Percentiles rank a stretch among this genome's conserved stretches.
These are phyloP conservation scores for Hoplostethus atlanticus DNA, from an alignment of 2,797 vertebrate genomes.

Conservation along the genomic window DNA sequence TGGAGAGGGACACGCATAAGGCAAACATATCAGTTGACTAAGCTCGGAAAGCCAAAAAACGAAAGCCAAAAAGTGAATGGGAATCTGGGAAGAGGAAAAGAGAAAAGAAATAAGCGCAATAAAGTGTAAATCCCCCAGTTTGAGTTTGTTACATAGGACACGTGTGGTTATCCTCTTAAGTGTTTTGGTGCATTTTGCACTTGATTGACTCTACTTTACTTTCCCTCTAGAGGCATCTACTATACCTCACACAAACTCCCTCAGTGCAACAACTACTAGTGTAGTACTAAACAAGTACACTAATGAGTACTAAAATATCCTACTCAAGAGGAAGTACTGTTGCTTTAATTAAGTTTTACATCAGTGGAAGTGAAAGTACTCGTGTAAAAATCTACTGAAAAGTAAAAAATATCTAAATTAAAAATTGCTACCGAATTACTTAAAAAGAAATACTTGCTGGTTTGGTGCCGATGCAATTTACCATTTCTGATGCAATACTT, in stretches of 20 bases:
- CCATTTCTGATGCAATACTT: too few species aligned
- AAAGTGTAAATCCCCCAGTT: background rate
- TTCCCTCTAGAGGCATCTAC: background rate
- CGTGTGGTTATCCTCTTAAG: background rate
- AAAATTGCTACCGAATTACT: too few species aligned
- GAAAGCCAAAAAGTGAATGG: background rate
- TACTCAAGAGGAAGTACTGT: too few species aligned
- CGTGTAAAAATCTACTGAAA: too few species aligned
- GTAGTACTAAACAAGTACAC: too few species aligned
- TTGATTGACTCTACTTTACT: constrained; percentile 37
- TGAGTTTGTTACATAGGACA: too few species aligned
- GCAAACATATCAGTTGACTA: constrained; percentile 62
- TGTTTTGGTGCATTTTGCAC: constrained; percentile 34
- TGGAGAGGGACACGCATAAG: constrained; percentile 51
- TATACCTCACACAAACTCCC: constrained; percentile 29
- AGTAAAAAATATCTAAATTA: too few species aligned
- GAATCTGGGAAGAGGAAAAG: background rate
- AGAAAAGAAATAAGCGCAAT: constrained; percentile 2
- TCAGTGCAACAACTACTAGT: too few species aligned
- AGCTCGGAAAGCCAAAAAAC: constrained; percentile 10
- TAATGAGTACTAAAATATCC: constrained; percentile 13
- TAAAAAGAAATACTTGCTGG: too few species aligned
- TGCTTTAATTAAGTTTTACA: too few species aligned
- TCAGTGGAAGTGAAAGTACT: too few species aligned
- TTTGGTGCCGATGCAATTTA: too few species aligned